A percentile compares a stretch with the other conserved stretches of the same genome.
These are phyloP conservation scores for Germaria angustata DNA, from an alignment of 2,888 invertebrate species.

Conservation along the genomic window DNA sequence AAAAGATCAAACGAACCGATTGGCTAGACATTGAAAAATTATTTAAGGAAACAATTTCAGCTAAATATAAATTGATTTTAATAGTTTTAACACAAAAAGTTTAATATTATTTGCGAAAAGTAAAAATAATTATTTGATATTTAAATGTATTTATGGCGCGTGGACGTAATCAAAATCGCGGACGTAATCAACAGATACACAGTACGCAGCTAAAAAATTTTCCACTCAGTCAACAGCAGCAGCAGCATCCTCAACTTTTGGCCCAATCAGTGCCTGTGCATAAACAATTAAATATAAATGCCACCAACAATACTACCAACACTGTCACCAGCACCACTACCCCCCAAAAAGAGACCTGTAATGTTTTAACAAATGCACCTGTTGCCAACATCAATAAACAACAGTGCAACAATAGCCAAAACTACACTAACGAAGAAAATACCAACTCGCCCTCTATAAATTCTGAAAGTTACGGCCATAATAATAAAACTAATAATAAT, in stretches of 20 bases:
- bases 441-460: constrained; percentile 67
- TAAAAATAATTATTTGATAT: constrained; percentile 75
- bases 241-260: constrained; percentile 62
- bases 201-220: constrained; percentile 64
- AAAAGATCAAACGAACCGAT: constrained; percentile 21
- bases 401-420: constrained; percentile 29
- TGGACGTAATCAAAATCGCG: constrained; percentile 79
- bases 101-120: constrained; percentile 42
- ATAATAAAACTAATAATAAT: constrained; percentile 60
- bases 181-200: constrained; percentile 72
- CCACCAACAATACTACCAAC: neutral
- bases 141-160: constrained; percentile 79
- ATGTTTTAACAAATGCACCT: constrained; percentile 68
- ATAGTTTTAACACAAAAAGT: constrained; percentile 7
- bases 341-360: constrained; percentile 51
- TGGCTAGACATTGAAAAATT: constrained; percentile 42
- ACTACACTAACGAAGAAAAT: constrained; percentile 44
- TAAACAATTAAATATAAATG: constrained; percentile 56
- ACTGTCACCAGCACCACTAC: constrained; percentile 48
- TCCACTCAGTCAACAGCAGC: constrained; percentile 61
- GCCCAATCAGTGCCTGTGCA: constrained; percentile 50
- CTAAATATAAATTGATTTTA: constrained; percentile 1
- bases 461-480: constrained; percentile 64
- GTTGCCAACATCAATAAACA: constrained; percentile 63
- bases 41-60: constrained; percentile 17